phyloP scores from a whole-genome alignment of 2,888 invertebrate genomes.

The Pandemis corylana region DNA sequence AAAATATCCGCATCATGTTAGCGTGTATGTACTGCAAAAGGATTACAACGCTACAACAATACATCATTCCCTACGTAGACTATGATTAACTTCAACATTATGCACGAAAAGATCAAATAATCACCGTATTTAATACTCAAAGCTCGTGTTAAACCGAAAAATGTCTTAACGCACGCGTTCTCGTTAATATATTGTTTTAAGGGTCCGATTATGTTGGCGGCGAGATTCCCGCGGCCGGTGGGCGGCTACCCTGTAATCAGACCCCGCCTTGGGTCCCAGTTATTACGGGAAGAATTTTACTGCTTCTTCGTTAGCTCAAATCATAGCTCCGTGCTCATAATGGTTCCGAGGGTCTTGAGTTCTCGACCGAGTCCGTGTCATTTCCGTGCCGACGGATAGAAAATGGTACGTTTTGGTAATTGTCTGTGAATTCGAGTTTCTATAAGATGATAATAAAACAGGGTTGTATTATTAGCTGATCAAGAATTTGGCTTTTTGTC shows the following conservation, averaged over 20 bases:
- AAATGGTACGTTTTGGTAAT: constrained; percentile 64
- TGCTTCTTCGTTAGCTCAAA: constrained; percentile 81
- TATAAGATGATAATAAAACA: constrained; percentile 6
- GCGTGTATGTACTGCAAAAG: not conserved
- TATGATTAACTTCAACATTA: constrained; percentile 3
- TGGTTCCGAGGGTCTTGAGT: constrained; percentile 63
- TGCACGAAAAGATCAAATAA: constrained; percentile 7
- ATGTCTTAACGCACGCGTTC: constrained; percentile 11
- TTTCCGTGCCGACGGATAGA: constrained; percentile 60
- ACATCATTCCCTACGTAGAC: constrained; percentile 1
- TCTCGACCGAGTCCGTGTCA: constrained; percentile 71
- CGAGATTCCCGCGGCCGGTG: constrained; percentile 65
- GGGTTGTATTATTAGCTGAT: not conserved
- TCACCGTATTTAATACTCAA: constrained; percentile 1
- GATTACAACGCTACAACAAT: not conserved
- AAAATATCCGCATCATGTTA: not conserved
- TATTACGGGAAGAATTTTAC: constrained; percentile 80
- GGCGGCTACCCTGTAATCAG: constrained; percentile 82
- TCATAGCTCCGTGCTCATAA: constrained; percentile 74
- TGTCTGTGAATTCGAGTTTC: constrained; percentile 62
- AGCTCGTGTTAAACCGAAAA: constrained; percentile 19
- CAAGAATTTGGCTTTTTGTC: not conserved
- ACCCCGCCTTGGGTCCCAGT: constrained; percentile 61
- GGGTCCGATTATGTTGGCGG: constrained; percentile 58
- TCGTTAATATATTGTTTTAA: constrained; percentile 59